These are phyloP conservation scores for Scartelaos histophorus DNA, from an alignment of 2,113 vertebrate genomes.

Conservation along the genomic window DNA sequence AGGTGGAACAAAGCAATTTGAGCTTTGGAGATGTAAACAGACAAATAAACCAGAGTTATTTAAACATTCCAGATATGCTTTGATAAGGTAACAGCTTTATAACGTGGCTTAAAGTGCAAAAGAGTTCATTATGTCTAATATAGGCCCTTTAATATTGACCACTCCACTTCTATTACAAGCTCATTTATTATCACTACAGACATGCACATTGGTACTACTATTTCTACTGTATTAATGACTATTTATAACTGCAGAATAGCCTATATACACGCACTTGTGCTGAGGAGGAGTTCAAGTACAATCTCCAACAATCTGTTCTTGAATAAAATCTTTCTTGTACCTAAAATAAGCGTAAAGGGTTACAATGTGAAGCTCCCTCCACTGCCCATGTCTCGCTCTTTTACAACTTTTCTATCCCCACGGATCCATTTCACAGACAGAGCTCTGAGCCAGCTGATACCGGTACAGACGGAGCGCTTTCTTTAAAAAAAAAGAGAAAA, in stretches of 20 bases:
- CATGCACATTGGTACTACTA: neutral
- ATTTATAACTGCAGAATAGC: neutral
- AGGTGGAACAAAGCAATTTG: no score
- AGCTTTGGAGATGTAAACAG: no score
- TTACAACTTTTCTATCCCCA: conserved; percentile 44
- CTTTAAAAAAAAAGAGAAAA: neutral
- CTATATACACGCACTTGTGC: neutral
- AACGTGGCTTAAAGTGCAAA: no score
- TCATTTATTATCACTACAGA: neutral
- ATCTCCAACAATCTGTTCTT: neutral
- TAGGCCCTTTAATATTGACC: neutral
- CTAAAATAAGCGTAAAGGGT: neutral
- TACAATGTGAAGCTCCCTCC: neutral
- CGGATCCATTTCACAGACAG: conserved; percentile 62
- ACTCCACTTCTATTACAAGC: neutral
- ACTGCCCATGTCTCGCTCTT: conserved; percentile 35
- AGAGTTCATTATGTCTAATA: no score
- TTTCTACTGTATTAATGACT: neutral
- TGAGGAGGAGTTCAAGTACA: neutral
- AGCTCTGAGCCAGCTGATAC: conserved; percentile 41
- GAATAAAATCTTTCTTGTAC: neutral
- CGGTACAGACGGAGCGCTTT: conserved; percentile 2
- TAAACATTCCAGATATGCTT: no score
- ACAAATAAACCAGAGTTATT: no score
- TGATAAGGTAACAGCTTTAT: no score